Conservation (phyloP, 2,797 vertebrate species). For the Sphaeramia orbicularis region DNA sequence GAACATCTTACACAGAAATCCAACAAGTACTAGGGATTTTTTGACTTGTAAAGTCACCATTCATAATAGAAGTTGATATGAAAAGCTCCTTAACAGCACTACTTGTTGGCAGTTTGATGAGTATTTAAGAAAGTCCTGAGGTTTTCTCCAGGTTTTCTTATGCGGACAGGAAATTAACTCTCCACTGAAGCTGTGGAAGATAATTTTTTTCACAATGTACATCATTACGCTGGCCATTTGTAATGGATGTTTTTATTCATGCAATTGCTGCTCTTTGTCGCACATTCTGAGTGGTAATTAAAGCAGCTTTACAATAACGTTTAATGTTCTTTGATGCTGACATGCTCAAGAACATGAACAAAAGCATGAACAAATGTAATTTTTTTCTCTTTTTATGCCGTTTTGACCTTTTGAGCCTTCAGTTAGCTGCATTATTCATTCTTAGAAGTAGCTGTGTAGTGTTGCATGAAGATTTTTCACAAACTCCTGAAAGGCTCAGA, state of each 20-base stretch:
- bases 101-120: background rate
- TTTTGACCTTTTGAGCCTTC: slow-evolving; percentile 42
- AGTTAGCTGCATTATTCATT: slow-evolving; percentile 53
- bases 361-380: slow-evolving; percentile 32
- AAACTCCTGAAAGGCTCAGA: slow-evolving; percentile 56
- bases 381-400: slow-evolving; percentile 23
- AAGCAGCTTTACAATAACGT: background rate
- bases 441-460: slow-evolving; percentile 61
- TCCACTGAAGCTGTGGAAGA: background rate
- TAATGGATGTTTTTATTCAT: slow-evolving; percentile 1
- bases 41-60: background rate
- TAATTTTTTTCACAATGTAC: background rate
- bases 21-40: background rate
- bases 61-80: background rate
- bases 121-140: too few relatives aligned
- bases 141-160: background rate
- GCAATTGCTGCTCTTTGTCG: background rate
- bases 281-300: background rate
- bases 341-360: slow-evolving; percentile 37
- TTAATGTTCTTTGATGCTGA: slow-evolving; percentile 9
- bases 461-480: slow-evolving; percentile 58
- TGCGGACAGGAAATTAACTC: background rate
- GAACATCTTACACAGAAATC: background rate
- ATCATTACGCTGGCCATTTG: background rate
- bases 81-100: background rate